Evolutionary conservation across 1,140 invertebrate genomes (phyloP), one percentile per base, ranked within the genome.

Genomic region (Berghia stephanieae): DNA sequence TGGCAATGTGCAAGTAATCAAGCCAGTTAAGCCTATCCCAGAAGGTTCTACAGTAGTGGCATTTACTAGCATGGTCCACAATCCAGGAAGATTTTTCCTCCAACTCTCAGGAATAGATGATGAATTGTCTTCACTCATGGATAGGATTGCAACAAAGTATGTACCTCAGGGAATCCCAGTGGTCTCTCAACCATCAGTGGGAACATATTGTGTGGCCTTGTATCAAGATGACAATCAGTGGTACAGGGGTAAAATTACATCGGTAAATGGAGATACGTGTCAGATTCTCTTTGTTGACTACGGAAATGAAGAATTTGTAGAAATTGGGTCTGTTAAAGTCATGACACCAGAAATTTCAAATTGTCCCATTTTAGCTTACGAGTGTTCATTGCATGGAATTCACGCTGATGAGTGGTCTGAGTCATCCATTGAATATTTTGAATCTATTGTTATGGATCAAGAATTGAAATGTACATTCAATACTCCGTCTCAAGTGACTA

Each of bases 201-300:
- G 78, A 24, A 80, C 78, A 43, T 69, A 81, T 24, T 88, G 87
- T 79, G 90, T 93, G 36, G 94, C 94, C 0, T 91, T 92, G 72
- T 95, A 93, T 83, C 92, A 92, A 0, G 92, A 93, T 2, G 94
- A 96, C 85, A 91, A 93, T 44, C 85, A 89, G 1, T 96, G 94
- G 94, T 96, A 96, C 84, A 90, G 95, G 78, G 94, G 94, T 1
- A 92, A 93, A 81, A 93, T 96, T 21, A 88, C 94, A 0, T 93
- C 80, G 73, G 72, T 84, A 24, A 77, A 79, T n/a, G 80, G 78
- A 44, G 77, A 79, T 10, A 92, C 93, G 36, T 93, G 92, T 36
- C 93, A 93, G 0, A 92, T 96, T 0, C 91, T 93, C 60, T 96
- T 96, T 84, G 92, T 96, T 13, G 95, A 96, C 85, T 91, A 91